Evolutionary conservation across 2,888 invertebrate species (phyloP), one percentile per base, ranked within the genome.

Genomic region (Chironomus tentans): DNA sequence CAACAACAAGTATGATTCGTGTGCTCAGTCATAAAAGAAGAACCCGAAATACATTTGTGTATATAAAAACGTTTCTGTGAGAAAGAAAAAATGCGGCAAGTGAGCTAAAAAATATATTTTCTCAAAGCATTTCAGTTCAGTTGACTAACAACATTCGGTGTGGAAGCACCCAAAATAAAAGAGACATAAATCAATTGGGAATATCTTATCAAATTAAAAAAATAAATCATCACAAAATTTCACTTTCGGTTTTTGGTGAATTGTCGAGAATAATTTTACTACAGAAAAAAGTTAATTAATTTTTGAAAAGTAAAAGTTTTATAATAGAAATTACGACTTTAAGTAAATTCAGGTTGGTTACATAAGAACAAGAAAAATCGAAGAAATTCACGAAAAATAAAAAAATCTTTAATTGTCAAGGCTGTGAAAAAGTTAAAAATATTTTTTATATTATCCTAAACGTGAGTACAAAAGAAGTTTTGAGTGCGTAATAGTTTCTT

Each of bases 141-240:
- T 72, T 72, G 72, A 61, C 38, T 72, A 62, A 24, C 61, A 72
- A 61, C 72, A 72, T 62, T 61, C 72, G 72, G 72, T 72, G 72
- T 62, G 72, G 50, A 72, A 28, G 18, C 72, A 72, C 72, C 38
- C 62, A 38, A 24, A 46, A 61, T 21, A 38, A 65, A 22, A 65
- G 12, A 65, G 12, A 21, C 1, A 24, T 65, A 10, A 65, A 65
- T 56, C 56, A 15, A 24, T 65, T 65, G 10, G 2, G 18, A 13
- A 21, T 24, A 21, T 65, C 65, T 65, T 21, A 65, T 65, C 65
- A 12, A 10, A 22, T 65, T 18, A 5, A 28, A 4, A 28, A 28
- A 24, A 50, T 7, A 56, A n/a, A 6, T 18, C 65, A 65, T 24
- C 21, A 13, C 15, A 50, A 15, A n/a, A n/a, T 50, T n/a, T 50